Evolutionary conservation across 1,140 invertebrate genomes (phyloP), one percentile per base, ranked within the genome.

Genomic region (Scaptomyza graminum): DNA sequence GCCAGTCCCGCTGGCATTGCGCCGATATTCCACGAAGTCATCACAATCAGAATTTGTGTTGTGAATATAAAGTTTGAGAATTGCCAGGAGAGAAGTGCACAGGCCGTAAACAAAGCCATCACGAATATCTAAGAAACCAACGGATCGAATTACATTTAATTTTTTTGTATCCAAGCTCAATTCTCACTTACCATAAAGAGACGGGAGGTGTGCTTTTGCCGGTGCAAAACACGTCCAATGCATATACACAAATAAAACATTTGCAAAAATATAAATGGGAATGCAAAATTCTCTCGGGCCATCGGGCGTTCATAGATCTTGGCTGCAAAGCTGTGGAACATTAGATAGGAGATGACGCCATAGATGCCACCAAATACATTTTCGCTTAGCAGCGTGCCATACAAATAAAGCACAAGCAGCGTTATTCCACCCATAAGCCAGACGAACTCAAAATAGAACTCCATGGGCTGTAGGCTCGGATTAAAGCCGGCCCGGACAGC

Each of bases 361-460:
- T 90, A 91, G 18, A 91, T 90, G 25, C 90, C 90, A 3, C 90
- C 90, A 55, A 91, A 85, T 0, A 91, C 67, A 68, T 91, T 91
- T 41, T 90, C 79, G 62, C 90, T 91, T 2, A 91, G 61, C 64
- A 91, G 76, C 0, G 89, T 79, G 0, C 90, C 88, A 55, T 91
- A 92, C 15, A 92, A 55, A 59, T 91, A 92, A 11, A 92, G 72
- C 13, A 90, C 74, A 43, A 92, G 78, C 39, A 92, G 54, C 0
- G 90, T 91, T n/a, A 91, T 39, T 5, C 90, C 91, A 15, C 90
- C 90, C 74, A 92, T 79, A 0, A 90, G 62, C 90, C 90, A 92
- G 37, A 91, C 84, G 44, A 83, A 90, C 60, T 91, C 90, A 5
- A 92, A 79, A 31, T 92, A 92, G 56, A 92, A 92, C 54, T 90